Percentiles rank a stretch among this genome's conserved stretches.
phyloP scores from a whole-genome alignment of 2,888 invertebrate species.

The Anoplius nigerrimus region DNA sequence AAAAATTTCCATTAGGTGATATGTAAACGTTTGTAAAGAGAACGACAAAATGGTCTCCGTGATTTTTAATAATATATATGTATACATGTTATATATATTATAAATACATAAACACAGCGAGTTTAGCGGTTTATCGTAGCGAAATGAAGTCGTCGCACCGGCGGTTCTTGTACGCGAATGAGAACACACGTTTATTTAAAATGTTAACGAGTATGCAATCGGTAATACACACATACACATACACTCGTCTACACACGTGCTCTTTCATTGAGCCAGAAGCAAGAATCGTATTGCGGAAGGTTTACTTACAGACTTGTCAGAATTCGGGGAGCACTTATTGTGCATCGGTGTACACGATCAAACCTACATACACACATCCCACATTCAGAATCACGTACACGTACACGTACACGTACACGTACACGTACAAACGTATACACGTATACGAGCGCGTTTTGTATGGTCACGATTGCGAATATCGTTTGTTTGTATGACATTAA shows the following conservation, averaged over 20 bases:
- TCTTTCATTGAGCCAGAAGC: too few species aligned
- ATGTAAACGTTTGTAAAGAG: conserved; percentile 61
- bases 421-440: conserved; percentile 2
- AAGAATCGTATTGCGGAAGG: too few species aligned
- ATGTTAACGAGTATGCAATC: neutral
- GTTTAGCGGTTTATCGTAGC: conserved; percentile 40
- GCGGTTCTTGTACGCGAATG: conserved; percentile 8
- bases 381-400: neutral
- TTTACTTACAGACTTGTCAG: neutral
- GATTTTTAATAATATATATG: conserved; percentile 65
- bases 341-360: neutral
- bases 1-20: conserved; percentile 67
- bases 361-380: conserved; percentile 1
- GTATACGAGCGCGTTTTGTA: neutral
- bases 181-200: conserved; percentile 1
- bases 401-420: conserved; percentile 16
- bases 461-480: conserved; percentile 12
- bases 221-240: neutral
- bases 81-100: conserved; percentile 8
- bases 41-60: conserved; percentile 62
- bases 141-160: conserved; percentile 5
- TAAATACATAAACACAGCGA: conserved; percentile 3
- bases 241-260: too few species aligned
- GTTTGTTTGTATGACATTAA: conserved; percentile 11
- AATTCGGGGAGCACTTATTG: neutral